Percentiles rank a stretch among this genome's conserved stretches.
Evolutionary conservation across 2,888 invertebrate species (phyloP).

Genomic region (Drosophila greeni): DNA sequence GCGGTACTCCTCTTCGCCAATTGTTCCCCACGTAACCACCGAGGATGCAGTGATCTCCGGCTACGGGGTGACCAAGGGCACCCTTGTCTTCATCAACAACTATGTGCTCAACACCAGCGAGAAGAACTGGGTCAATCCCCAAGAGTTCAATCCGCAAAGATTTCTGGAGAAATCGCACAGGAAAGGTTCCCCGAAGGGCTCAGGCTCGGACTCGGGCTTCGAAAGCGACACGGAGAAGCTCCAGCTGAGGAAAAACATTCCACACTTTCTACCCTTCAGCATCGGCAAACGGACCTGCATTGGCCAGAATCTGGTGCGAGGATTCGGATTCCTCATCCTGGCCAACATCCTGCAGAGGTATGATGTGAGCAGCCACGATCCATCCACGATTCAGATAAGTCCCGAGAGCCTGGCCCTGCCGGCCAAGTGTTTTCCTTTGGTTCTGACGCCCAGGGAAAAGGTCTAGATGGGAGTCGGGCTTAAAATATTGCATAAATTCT

Average conservation of each 20-base stretch:
- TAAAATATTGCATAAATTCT: neutral
- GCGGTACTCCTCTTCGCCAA: constrained; percentile 89
- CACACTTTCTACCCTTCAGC: constrained; percentile 91
- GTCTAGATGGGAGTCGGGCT: neutral
- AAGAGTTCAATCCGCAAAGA: constrained; percentile 86
- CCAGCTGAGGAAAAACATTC: constrained; percentile 80
- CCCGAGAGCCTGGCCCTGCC: constrained; percentile 88
- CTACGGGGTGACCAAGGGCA: constrained; percentile 86
- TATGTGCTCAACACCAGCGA: constrained; percentile 87
- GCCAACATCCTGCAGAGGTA: constrained; percentile 86
- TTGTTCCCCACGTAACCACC: constrained; percentile 92
- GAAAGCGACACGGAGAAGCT: constrained; percentile 79
- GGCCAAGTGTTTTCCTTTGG: constrained; percentile 84
- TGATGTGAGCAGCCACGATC: constrained; percentile 82
- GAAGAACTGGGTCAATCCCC: constrained; percentile 86
- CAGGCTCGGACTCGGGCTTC: constrained; percentile 80
- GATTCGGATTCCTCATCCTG: constrained; percentile 86
- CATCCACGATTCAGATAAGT: constrained; percentile 81
- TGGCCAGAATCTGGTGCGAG: constrained; percentile 88
- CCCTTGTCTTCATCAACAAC: constrained; percentile 90
- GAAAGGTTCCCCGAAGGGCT: constrained; percentile 75
- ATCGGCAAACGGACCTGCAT: constrained; percentile 92
- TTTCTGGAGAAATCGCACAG: constrained; percentile 81
- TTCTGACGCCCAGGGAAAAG: constrained; percentile 79
- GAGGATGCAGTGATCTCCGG: constrained; percentile 85